Evolutionary conservation across 2,113 vertebrate genomes (phyloP).

Genomic region (Corythoichthys intestinalis): DNA sequence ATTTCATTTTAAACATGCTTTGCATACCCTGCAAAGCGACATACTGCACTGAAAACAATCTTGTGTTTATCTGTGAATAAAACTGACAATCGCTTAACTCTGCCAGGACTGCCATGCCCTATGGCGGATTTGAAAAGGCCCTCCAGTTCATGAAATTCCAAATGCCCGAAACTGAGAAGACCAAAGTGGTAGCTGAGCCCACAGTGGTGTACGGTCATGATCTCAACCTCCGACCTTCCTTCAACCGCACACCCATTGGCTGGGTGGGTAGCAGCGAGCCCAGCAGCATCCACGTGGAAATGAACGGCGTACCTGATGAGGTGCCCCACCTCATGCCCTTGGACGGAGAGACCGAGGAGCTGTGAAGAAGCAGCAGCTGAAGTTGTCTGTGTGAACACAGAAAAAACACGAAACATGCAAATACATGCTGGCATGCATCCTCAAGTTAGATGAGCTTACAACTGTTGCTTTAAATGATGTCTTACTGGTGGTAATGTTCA

Average conservation of each 20-base stretch:
- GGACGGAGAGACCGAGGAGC: conserved; percentile 93
- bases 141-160: conserved; percentile 95
- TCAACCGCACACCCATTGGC: conserved; percentile 96
- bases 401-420: conserved; percentile 10
- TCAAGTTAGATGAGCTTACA: conserved; percentile 30
- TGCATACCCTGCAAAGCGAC: neutral
- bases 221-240: conserved; percentile 86
- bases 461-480: conserved; percentile 29
- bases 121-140: conserved; percentile 92
- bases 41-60: neutral
- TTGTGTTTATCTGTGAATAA: neutral
- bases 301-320: conserved; percentile 52
- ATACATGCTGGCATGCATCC: conserved; percentile 26
- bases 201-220: conserved; percentile 85
- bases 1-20: neutral
- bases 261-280: conserved; percentile 87
- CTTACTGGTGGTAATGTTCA: conserved; percentile 18
- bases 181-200: conserved; percentile 79
- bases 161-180: conserved; percentile 84
- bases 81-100: conserved; percentile 16
- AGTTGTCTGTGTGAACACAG: conserved; percentile 18
- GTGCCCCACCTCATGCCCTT: conserved; percentile 61
- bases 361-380: conserved; percentile 70
- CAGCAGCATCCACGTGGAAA: conserved; percentile 79
- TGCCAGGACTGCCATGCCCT: conserved; percentile 86